phyloP scores from a whole-genome alignment of 2,797 vertebrate genomes.

The Pelochelys cantorii region DNA sequence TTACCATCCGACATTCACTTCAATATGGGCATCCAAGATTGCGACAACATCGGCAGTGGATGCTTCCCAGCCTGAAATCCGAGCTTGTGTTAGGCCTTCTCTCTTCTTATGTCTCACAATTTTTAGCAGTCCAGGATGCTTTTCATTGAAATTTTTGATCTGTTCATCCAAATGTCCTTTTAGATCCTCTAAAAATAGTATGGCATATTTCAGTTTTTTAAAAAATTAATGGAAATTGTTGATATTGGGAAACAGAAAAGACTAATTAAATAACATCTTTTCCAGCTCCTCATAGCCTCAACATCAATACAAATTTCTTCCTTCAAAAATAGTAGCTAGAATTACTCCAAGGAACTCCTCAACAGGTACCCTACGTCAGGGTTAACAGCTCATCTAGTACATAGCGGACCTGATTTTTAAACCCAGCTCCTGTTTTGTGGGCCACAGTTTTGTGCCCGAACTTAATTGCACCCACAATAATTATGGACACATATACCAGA shows the following conservation, averaged over 20 bases:
- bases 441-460: not conserved
- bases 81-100: conserved; percentile 83
- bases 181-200: conserved; percentile 54
- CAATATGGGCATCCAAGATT: conserved; percentile 87
- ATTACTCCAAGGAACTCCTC: not conserved
- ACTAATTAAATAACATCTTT: not conserved
- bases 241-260: not conserved
- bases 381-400: not conserved
- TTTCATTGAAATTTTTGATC: conserved; percentile 49
- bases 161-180: conserved; percentile 56
- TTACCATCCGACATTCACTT: conserved; percentile 77
- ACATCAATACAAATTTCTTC: not conserved
- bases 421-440: not conserved
- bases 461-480: not conserved
- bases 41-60: conserved; percentile 84
- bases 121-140: conserved; percentile 72
- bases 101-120: conserved; percentile 77
- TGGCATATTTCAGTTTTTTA: not conserved
- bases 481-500: not conserved
- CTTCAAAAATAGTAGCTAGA: not conserved
- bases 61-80: conserved; percentile 81
- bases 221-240: not conserved
- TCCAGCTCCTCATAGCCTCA: not conserved
- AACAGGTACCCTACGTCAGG: not conserved
- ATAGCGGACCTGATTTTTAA: not conserved